phyloP scores from a whole-genome alignment of 2,797 vertebrate species.

The Pogoniulus pusillus region DNA sequence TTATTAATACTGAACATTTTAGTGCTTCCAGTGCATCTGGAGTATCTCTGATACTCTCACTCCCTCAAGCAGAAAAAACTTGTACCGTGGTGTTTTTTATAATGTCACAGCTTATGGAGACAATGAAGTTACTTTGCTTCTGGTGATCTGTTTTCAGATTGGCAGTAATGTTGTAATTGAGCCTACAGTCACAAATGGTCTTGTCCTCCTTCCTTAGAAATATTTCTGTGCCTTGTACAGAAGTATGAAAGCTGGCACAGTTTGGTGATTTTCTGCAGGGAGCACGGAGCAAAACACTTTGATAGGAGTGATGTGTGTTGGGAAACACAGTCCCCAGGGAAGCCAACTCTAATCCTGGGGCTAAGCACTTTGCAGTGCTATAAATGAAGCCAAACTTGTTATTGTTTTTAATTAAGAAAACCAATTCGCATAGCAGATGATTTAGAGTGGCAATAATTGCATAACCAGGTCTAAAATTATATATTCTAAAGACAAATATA shows the following conservation, averaged over 20 bases:
- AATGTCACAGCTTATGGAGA: not conserved
- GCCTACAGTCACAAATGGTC: not conserved
- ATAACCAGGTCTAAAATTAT: conserved; percentile 14
- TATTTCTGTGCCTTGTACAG: not conserved
- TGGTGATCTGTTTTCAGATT: not conserved
- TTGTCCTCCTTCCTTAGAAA: not conserved
- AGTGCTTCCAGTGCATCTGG: not conserved
- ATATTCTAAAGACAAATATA: not conserved
- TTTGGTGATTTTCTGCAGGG: not conserved
- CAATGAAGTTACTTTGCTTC: not conserved
- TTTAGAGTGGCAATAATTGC: not conserved
- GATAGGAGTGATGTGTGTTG: not conserved
- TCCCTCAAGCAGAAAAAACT: not conserved
- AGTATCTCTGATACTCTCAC: not conserved
- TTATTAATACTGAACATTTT: not conserved
- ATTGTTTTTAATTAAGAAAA: not conserved
- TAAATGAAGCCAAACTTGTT: not conserved
- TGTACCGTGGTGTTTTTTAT: not conserved
- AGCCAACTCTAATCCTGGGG: not conserved
- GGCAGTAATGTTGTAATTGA: not conserved
- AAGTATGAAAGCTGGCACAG: not conserved
- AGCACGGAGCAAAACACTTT: not conserved
- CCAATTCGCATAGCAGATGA: not conserved
- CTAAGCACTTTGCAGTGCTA: not conserved
- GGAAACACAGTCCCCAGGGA: not conserved